Base-by-base conservation (phyloP, 2,888 invertebrate species). In the Parascotia fuliginaria region DNA sequence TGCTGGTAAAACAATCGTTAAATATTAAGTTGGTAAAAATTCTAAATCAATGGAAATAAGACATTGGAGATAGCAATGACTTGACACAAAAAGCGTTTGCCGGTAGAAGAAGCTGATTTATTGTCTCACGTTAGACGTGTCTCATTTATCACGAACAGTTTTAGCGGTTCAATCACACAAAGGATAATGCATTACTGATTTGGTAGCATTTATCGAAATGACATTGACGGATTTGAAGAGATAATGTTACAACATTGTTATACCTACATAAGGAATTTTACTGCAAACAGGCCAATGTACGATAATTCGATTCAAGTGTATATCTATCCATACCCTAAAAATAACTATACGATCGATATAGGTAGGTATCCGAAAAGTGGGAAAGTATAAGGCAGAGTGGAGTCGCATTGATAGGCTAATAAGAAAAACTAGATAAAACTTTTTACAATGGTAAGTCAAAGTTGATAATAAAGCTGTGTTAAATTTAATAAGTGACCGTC, bases 131-230 rank as follows among this genome's bases (percentile, higher is more conserved):
- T 81, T 78, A 78, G 81, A 82, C 79, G 72, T 73, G 75, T 75
- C 78, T 85, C 82, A 81, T 87, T 87, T 81, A 86, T 87, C 83
- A 87, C 70, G 63, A 76, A 77, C 75, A 77, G 80, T 82, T 85
- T 85, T 83, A 83, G 76, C 78, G 75, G 74, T 67, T 70, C 65
- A 79, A 70, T 73, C 60, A 79, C 73, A 83, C 79, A 83, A 83
- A 81, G 78, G 81, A 77, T 82, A 80, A 83, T 75, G 74, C 71
- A 74, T 78, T 73, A 73, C 70, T 67, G 78, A 81, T 83, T 79
- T 74, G 67, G 73, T 70, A 65, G 67, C 79, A 74, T 80, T 81
- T 82, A 82, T 81, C 75, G 75, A 71, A 62, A 74, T 70, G 83
- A 81, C 83, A 75, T 72, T 83, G 81, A 85, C 77, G 76, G 75